These are phyloP conservation scores for Montipora capricornis DNA, from an alignment of 64 coral and sea anemone genomes.

Conservation along the genomic window DNA sequence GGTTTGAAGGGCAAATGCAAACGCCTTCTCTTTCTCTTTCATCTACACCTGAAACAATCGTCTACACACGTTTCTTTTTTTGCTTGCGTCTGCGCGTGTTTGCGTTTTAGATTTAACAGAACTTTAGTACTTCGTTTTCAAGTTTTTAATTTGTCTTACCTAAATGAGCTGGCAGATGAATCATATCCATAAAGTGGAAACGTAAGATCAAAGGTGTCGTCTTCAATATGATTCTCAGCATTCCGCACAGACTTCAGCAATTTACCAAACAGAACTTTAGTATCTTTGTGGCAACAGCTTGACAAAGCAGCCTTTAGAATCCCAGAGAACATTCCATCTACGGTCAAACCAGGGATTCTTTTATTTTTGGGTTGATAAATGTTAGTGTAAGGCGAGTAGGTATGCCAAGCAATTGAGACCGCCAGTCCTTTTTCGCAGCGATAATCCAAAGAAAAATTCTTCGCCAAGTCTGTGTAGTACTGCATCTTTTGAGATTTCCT, in stretches of 20 bases:
- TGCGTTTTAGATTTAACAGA: too few species aligned
- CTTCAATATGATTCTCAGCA: conserved; percentile 36
- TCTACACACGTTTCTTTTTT: too few species aligned
- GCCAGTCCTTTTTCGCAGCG: conserved; percentile 73
- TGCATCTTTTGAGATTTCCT: background rate
- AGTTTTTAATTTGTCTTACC: background rate
- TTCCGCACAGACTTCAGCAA: conserved; percentile 46
- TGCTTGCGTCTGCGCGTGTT: too few species aligned
- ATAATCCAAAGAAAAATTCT: conserved; percentile 73
- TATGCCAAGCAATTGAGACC: conserved; percentile 85
- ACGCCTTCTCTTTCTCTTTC: too few species aligned
- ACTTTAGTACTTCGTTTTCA: too few species aligned
- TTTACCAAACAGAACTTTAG: conserved; percentile 53
- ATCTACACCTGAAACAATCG: too few species aligned
- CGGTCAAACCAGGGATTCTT: conserved; percentile 29
- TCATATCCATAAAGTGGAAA: conserved; percentile 73
- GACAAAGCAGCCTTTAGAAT: conserved; percentile 51
- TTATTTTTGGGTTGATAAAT: conserved; percentile 51
- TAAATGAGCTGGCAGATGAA: background rate
- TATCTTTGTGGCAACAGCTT: conserved; percentile 45
- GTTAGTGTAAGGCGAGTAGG: conserved; percentile 61
- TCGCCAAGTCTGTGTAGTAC: conserved; percentile 2
- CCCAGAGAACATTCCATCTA: conserved; percentile 64
- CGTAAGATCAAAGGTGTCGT: conserved; percentile 53
- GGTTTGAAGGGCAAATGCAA: too few species aligned